Percentiles rank a stretch among this genome's conserved stretches.
These are phyloP conservation scores for Leptoclinus maculatus DNA, from an alignment of 2,797 vertebrate genomes.

Conservation along the genomic window DNA sequence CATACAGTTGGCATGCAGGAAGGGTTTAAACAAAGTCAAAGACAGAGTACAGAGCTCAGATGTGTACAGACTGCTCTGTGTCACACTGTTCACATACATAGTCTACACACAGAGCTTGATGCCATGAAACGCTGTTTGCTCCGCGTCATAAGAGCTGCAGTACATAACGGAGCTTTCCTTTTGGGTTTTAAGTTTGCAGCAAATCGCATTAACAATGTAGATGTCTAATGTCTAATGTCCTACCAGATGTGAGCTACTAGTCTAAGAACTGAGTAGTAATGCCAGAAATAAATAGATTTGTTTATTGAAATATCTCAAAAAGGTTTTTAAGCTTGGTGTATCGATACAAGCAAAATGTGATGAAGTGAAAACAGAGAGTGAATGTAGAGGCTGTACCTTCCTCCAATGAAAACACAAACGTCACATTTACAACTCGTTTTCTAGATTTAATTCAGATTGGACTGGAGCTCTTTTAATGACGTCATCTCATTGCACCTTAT, in stretches of 20 bases:
- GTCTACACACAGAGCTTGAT: slow-evolving; percentile 34
- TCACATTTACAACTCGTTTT: not conserved
- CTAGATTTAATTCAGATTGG: not conserved
- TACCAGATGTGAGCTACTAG: not conserved
- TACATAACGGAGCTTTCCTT: not conserved
- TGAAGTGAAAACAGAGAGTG: not conserved
- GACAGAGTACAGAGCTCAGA: not conserved
- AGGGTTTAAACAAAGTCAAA: not conserved
- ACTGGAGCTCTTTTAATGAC: not conserved
- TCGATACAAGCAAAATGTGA: too few species aligned
- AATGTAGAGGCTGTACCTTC: too few species aligned
- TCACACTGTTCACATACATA: slow-evolving; percentile 2
- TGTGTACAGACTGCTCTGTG: not conserved
- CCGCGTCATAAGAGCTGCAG: not conserved
- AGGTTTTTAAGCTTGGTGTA: not conserved
- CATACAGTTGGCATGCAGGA: not conserved
- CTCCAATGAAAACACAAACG: not conserved
- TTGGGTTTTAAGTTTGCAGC: not conserved
- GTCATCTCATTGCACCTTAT: not conserved
- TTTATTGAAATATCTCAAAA: not conserved
- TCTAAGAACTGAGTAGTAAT: not conserved
- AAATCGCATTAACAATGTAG: not conserved
- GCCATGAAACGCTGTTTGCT: slow-evolving; percentile 11
- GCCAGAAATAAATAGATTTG: not conserved
- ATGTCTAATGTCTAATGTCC: not conserved